Conservation (phyloP, 2,113 vertebrate genomes). For the Potamarius usumacintae region DNA sequence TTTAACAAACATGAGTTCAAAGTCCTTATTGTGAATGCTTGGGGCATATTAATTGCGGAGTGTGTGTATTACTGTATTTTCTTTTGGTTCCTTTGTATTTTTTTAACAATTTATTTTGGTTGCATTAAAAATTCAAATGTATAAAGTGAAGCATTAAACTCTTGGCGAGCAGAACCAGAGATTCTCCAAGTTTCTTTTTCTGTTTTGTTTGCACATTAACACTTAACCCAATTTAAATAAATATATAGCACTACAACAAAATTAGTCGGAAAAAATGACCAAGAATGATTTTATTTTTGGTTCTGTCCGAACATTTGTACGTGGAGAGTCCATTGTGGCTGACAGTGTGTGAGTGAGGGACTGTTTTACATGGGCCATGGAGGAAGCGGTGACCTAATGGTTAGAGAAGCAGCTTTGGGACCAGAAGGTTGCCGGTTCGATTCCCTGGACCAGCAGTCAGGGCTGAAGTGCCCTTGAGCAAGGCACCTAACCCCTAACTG, state of each 20-base stretch:
- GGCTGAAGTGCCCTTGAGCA: too few species aligned
- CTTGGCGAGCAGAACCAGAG: slow-evolving; percentile 68
- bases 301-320: not conserved
- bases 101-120: slow-evolving; percentile 67
- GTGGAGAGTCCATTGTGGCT: not conserved
- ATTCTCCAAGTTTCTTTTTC: not conserved
- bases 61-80: slow-evolving; percentile 69
- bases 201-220: not conserved
- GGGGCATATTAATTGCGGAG: slow-evolving; percentile 84
- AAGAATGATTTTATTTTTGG: not conserved
- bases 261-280: not conserved
- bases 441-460: too few species aligned
- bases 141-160: slow-evolving; percentile 74
- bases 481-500: too few species aligned
- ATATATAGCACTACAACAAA: not conserved
- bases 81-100: slow-evolving; percentile 69
- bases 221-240: not conserved
- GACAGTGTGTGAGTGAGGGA: not conserved
- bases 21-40: slow-evolving; percentile 81
- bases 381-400: too few species aligned
- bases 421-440: too few species aligned
- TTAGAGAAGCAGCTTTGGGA: too few species aligned
- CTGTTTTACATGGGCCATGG: not conserved
- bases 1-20: slow-evolving; percentile 71
- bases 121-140: slow-evolving; percentile 67